Evolutionary conservation across 2,888 invertebrate species (phyloP), one percentile per base, ranked within the genome.

Genomic region (Slavum lentiscoides): DNA sequence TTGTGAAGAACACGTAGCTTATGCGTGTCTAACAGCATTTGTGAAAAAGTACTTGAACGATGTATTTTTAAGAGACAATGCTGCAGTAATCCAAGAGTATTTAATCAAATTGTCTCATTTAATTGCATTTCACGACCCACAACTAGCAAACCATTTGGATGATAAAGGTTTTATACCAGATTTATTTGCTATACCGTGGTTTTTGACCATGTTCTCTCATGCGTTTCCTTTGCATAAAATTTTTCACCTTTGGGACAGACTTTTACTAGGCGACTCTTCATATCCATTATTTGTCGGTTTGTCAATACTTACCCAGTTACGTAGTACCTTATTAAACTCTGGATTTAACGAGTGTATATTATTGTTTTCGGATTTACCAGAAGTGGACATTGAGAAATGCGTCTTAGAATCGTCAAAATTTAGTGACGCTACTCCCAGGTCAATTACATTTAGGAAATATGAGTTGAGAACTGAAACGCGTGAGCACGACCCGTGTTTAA

Each of bases 271-370:
- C 82, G 96, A 97, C 85, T 93, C 95, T 0, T 93, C 96, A 0
- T 94, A 97, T 86, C 97, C 99, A 0, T 88, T 99, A 2, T 96
- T 94, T 86, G 94, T 99, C 86, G 99, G 98, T 1, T 91, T 98
- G 13, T 95, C 96, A 0, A 94, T 99, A 84, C 88, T 99, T 64
- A 91, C 93, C 77, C 98, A 98, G 86, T 88, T 98, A 43, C 89
- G 95, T 76, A 92, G 92, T 83, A 92, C 94, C 0, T 87, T 98
- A 11, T 89, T 99, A 5, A 90, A 91, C 9, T 96, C 95, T 0
- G 97, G 97, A 15, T 99, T 99, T 87, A 99, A 99, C 86, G 99
- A 99, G 86, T 98, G 98, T 86, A 99, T 99, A 84, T 88, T 99
- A 61, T 88, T 98, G 37, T 99, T 99, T 88, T 98, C 98, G n/a